These are phyloP conservation scores for Chymomyza amoena DNA, from an alignment of 2,888 invertebrate genomes.

Conservation along the genomic window DNA sequence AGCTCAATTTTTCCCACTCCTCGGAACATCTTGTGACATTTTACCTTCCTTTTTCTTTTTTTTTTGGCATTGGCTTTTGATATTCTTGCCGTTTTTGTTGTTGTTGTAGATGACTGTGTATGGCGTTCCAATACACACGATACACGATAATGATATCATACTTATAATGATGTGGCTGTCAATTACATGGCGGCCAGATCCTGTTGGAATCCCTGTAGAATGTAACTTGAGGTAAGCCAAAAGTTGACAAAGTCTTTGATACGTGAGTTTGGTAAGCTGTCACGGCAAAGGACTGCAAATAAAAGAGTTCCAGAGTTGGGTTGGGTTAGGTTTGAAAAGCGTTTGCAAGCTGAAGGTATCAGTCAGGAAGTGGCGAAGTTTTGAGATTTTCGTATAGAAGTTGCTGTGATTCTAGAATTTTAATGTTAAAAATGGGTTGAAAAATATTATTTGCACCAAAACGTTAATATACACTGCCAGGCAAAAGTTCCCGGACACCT, in stretches of 20 bases:
- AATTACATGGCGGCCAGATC: slow-evolving; percentile 53
- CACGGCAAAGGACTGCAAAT: background rate
- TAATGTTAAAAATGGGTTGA: too few species aligned
- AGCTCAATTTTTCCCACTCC: slow-evolving; percentile 13
- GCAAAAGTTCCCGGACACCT: too few species aligned
- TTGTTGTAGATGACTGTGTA: slow-evolving; percentile 18
- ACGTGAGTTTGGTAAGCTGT: background rate
- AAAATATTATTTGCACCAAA: too few species aligned
- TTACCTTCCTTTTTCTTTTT: slow-evolving; percentile 38
- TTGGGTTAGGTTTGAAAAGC: too few species aligned
- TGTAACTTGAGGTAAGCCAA: slow-evolving; percentile 10
- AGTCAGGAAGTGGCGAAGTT: too few species aligned
- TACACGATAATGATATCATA: slow-evolving; percentile 72
- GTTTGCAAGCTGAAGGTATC: too few species aligned
- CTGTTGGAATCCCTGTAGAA: slow-evolving; percentile 9
- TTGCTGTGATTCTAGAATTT: too few species aligned
- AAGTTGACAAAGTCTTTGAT: slow-evolving; percentile 18
- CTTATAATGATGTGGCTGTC: slow-evolving; percentile 76
- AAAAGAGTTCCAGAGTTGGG: background rate
- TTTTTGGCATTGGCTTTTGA: slow-evolving; percentile 28
- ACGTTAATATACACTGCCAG: too few species aligned
- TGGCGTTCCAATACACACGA: slow-evolving; percentile 52
- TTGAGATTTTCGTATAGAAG: too few species aligned
- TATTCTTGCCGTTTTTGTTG: background rate
- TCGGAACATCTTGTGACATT: slow-evolving; percentile 65